Evolutionary conservation across 2,888 invertebrate species (phyloP).

Genomic region (Pomacea canaliculata): DNA sequence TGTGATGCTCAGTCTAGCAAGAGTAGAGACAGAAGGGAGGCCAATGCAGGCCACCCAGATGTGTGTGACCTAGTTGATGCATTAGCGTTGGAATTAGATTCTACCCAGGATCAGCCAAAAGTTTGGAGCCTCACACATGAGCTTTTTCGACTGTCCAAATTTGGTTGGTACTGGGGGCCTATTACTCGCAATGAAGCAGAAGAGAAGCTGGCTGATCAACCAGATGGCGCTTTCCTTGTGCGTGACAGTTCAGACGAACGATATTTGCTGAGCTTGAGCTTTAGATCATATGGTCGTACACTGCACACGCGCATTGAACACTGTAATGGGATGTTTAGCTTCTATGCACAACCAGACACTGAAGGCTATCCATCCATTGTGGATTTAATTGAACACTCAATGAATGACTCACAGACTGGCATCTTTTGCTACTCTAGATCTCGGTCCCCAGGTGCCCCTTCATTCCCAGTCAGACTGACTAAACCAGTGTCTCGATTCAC

Average conservation of each 20-base stretch:
- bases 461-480: constrained; percentile 81
- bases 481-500: constrained; percentile 83
- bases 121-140: constrained; percentile 71
- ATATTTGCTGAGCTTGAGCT: constrained; percentile 81
- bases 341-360: constrained; percentile 69
- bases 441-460: constrained; percentile 77
- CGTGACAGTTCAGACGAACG: constrained; percentile 81
- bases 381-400: constrained; percentile 81
- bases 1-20: constrained; percentile 26
- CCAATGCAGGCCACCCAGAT: constrained; percentile 13
- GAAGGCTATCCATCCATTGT: constrained; percentile 74
- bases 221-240: constrained; percentile 83
- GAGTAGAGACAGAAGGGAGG: constrained; percentile 16
- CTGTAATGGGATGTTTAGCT: constrained; percentile 76
- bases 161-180: constrained; percentile 84
- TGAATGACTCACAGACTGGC: constrained; percentile 79
- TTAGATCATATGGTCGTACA: constrained; percentile 78
- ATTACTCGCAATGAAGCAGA: constrained; percentile 81
- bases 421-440: constrained; percentile 82
- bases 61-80: constrained; percentile 29
- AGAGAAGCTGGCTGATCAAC: constrained; percentile 77
- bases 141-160: constrained; percentile 69
- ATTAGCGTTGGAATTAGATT: constrained; percentile 26
- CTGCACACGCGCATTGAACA: constrained; percentile 83
- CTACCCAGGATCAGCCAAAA: constrained; percentile 43